Percentiles rank a stretch among this genome's conserved stretches.
Evolutionary conservation across 2,888 invertebrate genomes (phyloP).

Genomic region (Netelia inedita): DNA sequence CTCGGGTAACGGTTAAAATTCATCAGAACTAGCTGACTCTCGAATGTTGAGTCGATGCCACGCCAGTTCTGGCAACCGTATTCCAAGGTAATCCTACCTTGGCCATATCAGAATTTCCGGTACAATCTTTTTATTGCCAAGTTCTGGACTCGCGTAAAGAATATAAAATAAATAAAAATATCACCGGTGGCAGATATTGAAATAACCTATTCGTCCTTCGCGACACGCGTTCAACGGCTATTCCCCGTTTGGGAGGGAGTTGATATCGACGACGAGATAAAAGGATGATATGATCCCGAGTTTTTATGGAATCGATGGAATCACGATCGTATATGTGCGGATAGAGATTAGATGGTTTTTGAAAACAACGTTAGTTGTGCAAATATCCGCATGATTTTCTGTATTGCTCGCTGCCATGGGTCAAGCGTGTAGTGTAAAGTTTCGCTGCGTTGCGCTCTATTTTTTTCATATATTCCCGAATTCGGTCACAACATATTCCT

Average conservation of each 20-base stretch:
- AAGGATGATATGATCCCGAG: slow-evolving; percentile 27
- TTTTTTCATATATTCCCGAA: slow-evolving; percentile 53
- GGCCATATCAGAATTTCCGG: too few relatives aligned
- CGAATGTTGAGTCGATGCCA: too few relatives aligned
- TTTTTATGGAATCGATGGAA: slow-evolving; percentile 21
- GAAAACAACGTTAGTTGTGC: slow-evolving; percentile 31
- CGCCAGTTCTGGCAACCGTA: too few relatives aligned
- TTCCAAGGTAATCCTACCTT: too few relatives aligned
- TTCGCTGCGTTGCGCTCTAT: slow-evolving; percentile 15
- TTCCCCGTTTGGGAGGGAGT: slow-evolving; percentile 1
- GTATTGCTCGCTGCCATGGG: slow-evolving; percentile 31
- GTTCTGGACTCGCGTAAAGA: too few relatives aligned
- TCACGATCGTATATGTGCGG: neutral
- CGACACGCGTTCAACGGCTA: neutral
- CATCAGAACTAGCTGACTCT: too few relatives aligned
- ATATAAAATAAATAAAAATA: too few relatives aligned
- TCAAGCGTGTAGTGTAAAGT: slow-evolving; percentile 39
- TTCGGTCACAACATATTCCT: slow-evolving; percentile 52
- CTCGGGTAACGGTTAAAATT: too few relatives aligned
- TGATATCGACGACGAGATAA: slow-evolving; percentile 25
- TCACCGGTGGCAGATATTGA: neutral
- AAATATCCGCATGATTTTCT: slow-evolving; percentile 36
- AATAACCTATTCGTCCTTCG: neutral
- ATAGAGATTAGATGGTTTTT: slow-evolving; percentile 2
- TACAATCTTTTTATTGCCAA: too few relatives aligned